phyloP scores from a whole-genome alignment of 2,113 vertebrate species.

The Crotophaga sulcirostris region DNA sequence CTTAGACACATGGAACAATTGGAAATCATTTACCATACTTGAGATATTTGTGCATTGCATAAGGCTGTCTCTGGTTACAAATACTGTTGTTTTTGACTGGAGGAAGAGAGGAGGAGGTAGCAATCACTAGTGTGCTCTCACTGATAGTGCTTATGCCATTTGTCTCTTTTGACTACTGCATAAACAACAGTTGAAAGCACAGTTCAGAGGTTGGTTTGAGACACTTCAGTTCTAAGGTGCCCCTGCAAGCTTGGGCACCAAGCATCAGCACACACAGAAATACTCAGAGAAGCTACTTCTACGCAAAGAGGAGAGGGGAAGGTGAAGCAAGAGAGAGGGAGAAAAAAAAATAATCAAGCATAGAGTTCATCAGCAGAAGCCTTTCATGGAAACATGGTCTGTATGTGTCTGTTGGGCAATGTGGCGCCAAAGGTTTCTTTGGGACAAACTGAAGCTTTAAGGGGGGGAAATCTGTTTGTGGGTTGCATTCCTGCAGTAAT shows the following conservation, averaged over 20 bases:
- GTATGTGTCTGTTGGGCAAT: not conserved
- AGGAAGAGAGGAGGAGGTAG: conserved; percentile 39
- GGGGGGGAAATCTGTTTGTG: conserved; percentile 10
- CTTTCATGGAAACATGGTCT: not conserved
- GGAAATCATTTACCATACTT: conserved; percentile 46
- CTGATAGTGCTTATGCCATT: not conserved
- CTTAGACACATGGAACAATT: conserved; percentile 43
- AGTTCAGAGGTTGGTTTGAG: not conserved
- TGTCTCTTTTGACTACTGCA: not conserved
- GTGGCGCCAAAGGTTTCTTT: conserved; percentile 2
- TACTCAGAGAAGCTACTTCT: not conserved
- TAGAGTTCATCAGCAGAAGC: not conserved
- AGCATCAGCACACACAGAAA: not conserved
- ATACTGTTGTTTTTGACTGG: conserved; percentile 35
- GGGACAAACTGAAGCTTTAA: not conserved
- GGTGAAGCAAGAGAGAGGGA: not conserved
- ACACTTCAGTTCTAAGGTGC: not conserved
- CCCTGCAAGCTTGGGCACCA: not conserved
- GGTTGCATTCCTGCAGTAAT: conserved; percentile 36
- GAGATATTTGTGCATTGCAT: conserved; percentile 39
- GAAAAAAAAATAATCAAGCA: too few species aligned
- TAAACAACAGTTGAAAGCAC: not conserved
- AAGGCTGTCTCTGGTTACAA: conserved; percentile 64
- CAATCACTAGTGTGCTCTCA: not conserved
- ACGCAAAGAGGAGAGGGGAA: not conserved